phyloP scores from a whole-genome alignment of 2,888 invertebrate genomes.

The Lissocephala sabroskyi region DNA sequence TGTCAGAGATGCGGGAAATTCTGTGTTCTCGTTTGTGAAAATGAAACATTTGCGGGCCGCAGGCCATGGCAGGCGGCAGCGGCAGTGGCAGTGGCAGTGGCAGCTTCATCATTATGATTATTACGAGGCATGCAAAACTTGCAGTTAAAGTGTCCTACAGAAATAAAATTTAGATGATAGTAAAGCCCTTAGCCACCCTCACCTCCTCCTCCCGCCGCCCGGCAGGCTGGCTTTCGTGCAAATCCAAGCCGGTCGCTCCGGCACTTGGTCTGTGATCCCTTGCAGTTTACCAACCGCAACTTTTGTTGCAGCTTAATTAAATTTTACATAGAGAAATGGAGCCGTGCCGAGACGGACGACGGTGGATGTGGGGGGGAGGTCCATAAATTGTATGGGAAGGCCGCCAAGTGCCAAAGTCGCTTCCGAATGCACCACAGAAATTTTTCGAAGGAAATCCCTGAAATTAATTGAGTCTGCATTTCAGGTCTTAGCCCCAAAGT shows the following conservation, averaged over 20 bases:
- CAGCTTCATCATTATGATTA: slow-evolving; percentile 64
- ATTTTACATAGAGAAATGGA: no score
- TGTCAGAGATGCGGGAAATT: no score
- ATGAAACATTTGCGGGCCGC: slow-evolving; percentile 59
- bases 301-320: slow-evolving; percentile 45
- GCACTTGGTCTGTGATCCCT: background rate
- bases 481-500: no score
- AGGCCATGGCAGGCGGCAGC: no score
- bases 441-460: slow-evolving; percentile 43
- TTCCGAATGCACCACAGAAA: slow-evolving; percentile 27
- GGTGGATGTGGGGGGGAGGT: no score
- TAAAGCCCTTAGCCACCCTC: no score
- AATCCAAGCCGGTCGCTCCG: no score
- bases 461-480: slow-evolving; percentile 50
- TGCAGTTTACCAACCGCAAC: no score
- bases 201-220: no score
- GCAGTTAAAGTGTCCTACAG: slow-evolving; percentile 61
- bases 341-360: no score
- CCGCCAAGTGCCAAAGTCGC: slow-evolving; percentile 40
- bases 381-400: slow-evolving; percentile 48
- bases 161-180: slow-evolving; percentile 57
- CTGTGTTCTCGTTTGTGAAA: slow-evolving; percentile 41
- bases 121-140: slow-evolving; percentile 64
- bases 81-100: no score
- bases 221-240: background rate